Conservation (phyloP, 2,888 invertebrate species). For the Drosophila yooni region DNA sequence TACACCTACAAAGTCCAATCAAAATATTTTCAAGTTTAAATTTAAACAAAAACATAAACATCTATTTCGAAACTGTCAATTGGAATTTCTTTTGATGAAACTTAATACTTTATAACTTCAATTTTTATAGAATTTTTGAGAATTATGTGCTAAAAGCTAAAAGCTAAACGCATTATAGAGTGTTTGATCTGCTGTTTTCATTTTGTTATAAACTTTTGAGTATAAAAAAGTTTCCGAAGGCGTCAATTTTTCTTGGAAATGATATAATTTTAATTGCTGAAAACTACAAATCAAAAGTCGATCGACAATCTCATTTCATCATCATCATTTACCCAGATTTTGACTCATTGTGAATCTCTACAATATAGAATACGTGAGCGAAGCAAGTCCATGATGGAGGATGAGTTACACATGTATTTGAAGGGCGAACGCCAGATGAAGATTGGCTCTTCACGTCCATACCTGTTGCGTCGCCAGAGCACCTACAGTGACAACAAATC, state of each 20-base stretch:
- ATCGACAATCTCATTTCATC: background rate
- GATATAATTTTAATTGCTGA: background rate
- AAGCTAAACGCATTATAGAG: background rate
- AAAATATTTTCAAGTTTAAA: background rate
- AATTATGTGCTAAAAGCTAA: background rate
- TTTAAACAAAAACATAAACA: background rate
- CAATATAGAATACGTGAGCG: conserved; percentile 86
- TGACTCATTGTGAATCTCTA: background rate
- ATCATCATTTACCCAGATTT: background rate
- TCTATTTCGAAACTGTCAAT: background rate
- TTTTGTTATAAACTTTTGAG: background rate
- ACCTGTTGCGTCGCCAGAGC: conserved; percentile 82
- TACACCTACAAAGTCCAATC: background rate
- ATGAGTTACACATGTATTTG: conserved; percentile 85
- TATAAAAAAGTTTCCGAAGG: background rate
- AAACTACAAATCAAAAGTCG: background rate
- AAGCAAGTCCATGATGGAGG: conserved; percentile 89
- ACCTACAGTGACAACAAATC: conserved; percentile 84
- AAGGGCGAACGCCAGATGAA: conserved; percentile 69
- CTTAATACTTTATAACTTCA: background rate
- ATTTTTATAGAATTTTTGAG: background rate
- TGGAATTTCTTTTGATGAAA: background rate
- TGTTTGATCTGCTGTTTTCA: background rate
- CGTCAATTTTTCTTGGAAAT: background rate
- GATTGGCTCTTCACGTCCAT: conserved; percentile 58